A percentile compares a stretch with the other conserved stretches of the same genome.
Conservation (phyloP, 1,140 invertebrate genomes). For the Zaprionus tsacasi region DNA sequence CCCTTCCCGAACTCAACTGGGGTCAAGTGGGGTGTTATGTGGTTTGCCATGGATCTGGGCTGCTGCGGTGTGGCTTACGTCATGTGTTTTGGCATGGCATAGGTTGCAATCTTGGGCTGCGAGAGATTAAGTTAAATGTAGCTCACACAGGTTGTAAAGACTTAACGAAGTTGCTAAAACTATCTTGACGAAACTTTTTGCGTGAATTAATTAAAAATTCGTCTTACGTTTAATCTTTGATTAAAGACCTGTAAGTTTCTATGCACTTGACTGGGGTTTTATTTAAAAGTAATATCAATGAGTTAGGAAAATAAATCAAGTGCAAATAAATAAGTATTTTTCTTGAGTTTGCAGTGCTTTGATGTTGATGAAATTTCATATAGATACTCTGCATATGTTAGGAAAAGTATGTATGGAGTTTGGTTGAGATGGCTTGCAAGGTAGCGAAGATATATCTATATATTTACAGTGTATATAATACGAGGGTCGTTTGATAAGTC, state of each 20-base stretch:
- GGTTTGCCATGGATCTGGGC: conserved; percentile 1
- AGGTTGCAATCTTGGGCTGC: conserved; percentile 17
- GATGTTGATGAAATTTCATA: not conserved
- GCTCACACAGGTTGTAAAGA: conserved; percentile 33
- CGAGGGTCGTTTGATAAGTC: no score
- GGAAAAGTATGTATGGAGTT: not conserved
- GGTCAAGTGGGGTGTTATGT: conserved; percentile 38
- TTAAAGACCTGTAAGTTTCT: conserved; percentile 2
- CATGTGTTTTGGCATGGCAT: conserved; percentile 28
- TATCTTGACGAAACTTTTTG: conserved; percentile 27
- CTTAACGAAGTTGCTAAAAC: conserved; percentile 28
- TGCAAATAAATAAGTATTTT: not conserved
- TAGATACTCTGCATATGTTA: not conserved
- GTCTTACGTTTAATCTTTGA: conserved; percentile 16
- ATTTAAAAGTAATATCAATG: not conserved
- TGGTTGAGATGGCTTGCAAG: not conserved
- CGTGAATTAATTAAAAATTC: conserved; percentile 29
- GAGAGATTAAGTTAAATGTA: conserved; percentile 30
- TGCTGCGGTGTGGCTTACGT: conserved; percentile 1
- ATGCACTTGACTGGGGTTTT: not conserved
- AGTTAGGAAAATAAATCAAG: not conserved
- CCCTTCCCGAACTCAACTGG: not conserved
- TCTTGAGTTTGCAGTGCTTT: not conserved
- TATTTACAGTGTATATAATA: no score
- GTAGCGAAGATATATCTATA: no score